Evolutionary conservation across 2,888 invertebrate genomes (phyloP), one percentile per base, ranked within the genome.

Genomic region (Entomobrya proxima): DNA sequence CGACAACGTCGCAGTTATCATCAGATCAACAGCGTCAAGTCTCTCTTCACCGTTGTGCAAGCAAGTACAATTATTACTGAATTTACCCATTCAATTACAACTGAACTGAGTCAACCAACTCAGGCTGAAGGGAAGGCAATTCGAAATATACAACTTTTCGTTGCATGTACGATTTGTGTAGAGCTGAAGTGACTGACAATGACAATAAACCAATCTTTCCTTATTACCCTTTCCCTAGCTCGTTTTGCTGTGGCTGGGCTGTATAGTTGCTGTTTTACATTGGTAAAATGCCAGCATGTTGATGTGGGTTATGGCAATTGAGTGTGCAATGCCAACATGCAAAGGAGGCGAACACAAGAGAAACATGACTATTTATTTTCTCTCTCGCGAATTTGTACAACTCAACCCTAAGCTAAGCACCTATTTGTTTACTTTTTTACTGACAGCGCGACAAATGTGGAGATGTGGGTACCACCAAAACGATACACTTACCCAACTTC

Each of bases 231-330:
- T 69, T 61, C 69, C 27, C 37, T 24, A n/a, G n/a, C n/a, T n/a
- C n/a, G 15, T 55, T 27, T 55, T 7, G 35, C 30, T 40, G 37
- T 13, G 13, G 15, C 3, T n/a, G 4, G 61, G 35, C 18, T 11
- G 30, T 32, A 44, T 77, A 27, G 44, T 61, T 77, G 40, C 30
- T 27, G 15, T 15, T 58, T 55, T 40, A 21, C 30, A 44, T 80
- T 80, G 80, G 80, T 69, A 69, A 72, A 55, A 72, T 80, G 80
- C 80, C 80, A 80, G 55, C 80, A 55, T 55, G 72, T 80, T 80
- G 80, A 80, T 80, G 80, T 72, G 72, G 80, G 80, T 80, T 80
- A 80, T 52, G 80, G 80, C 24, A 47, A 67, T 30, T 61, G 61
- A 55, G 67, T 67, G 44, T 18, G 35, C 27, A 18, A 9, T 69